phyloP scores from a whole-genome alignment of 2,113 vertebrate species.

The Pollimyrus isidori region DNA sequence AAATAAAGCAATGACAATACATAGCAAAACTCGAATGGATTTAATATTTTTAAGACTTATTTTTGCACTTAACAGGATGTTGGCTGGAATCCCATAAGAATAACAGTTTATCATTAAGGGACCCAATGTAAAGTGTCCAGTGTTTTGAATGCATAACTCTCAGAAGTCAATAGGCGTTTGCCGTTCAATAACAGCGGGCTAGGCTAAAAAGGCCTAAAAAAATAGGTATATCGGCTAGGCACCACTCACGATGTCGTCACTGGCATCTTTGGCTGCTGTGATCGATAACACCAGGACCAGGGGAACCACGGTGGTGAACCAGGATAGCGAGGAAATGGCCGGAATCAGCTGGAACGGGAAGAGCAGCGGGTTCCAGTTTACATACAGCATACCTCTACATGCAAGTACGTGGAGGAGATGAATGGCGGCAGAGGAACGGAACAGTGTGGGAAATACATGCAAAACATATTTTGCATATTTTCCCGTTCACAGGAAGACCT shows the following conservation, averaged over 20 bases:
- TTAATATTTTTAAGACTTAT: not conserved
- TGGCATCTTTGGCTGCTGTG: constrained; percentile 83
- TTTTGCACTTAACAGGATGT: not conserved
- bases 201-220: not conserved
- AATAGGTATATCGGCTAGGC: not conserved
- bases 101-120: not conserved
- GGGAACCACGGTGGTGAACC: constrained; percentile 88
- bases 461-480: too few species aligned
- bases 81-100: not conserved
- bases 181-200: not conserved
- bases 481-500: not conserved
- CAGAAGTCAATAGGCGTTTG: not conserved
- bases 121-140: not conserved
- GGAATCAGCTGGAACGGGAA: constrained; percentile 73
- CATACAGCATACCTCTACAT: not conserved
- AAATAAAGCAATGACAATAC: not conserved
- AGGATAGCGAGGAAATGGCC: constrained; percentile 79
- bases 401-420: constrained; percentile 3
- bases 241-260: constrained; percentile 77
- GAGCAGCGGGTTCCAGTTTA: not conserved
- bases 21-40: not conserved
- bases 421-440: not conserved
- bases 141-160: not conserved
- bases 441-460: not conserved
- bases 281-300: constrained; percentile 77